Conservation (phyloP, 2,888 invertebrate genomes). For the Eupithecia centaureata region DNA sequence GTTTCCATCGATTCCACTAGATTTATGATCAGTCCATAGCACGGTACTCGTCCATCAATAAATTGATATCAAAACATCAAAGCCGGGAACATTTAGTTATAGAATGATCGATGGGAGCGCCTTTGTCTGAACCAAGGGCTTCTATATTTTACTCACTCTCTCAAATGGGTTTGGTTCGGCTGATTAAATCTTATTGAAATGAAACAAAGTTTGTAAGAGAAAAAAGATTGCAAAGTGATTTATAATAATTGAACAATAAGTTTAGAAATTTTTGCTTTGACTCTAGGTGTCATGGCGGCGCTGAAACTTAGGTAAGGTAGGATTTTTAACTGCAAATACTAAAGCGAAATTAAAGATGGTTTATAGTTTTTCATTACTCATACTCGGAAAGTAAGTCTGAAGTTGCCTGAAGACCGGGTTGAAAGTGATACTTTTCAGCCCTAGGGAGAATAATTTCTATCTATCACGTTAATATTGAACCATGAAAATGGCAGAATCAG, state of each 20-base stretch:
- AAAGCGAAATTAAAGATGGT: no score
- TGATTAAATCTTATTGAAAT: background rate
- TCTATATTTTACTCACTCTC: conserved; percentile 12
- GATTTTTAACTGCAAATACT: no score
- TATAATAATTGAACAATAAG: background rate
- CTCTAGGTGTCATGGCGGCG: background rate
- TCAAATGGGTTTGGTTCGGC: background rate
- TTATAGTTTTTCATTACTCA: no score
- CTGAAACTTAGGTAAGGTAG: no score
- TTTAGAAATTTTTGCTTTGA: background rate
- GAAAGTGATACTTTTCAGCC: no score
- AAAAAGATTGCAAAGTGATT: background rate
- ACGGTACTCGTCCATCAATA: conserved; percentile 60
- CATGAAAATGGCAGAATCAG: no score
- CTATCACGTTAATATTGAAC: no score
- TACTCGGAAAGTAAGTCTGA: no score
- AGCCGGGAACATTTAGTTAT: conserved; percentile 58
- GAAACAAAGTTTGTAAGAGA: background rate
- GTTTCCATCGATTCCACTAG: conserved; percentile 14
- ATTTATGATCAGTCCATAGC: conserved; percentile 61
- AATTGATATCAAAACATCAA: conserved; percentile 63
- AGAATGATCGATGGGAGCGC: conserved; percentile 64
- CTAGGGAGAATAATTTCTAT: no score
- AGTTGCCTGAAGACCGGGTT: no score
- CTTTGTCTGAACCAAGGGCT: conserved; percentile 55